Base-by-base conservation (phyloP, 2,113 vertebrate genomes). In the Cygnus atratus region DNA sequence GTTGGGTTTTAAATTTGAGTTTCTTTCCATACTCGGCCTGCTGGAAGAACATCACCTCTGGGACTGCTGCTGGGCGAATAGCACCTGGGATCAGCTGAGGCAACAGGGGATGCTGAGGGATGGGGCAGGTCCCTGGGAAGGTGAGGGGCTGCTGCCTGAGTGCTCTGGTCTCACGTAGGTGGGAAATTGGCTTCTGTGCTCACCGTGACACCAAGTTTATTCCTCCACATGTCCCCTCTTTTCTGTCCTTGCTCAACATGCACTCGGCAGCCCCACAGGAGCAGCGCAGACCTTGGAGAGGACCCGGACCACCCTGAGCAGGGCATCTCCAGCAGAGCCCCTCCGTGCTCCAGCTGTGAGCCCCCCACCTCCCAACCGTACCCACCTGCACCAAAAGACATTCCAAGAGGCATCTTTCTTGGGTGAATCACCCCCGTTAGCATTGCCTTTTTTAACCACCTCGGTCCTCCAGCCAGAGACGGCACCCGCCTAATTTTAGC, bases 321-420 rank as follows among this genome's bases (percentile, higher is more conserved):
- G 22, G 11, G n/a, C 35, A 4, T 20, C 28, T 50, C 25, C 84
- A 48, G 31, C 65, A 46, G 21, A 74, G 22, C 35, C n/a, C 28
- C 37, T 83, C 43, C 19, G 29, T 5, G 0, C 25, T 66, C 6
- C 0, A 0, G 14, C 28, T 54, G 41, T 0, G 1, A 3, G 24
- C 58, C 4, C 1, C 37, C 26, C 46, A 6, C 37, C 35, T 75
- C 55, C n/a, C 54, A 41, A 0, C 66, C 7, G 1, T 9, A 4
- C 28, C 70, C 55, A 20, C 6, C 58, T 55, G 2, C 63, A 13
- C 43, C 28, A 15, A 41, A 21, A n/a, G 1, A 8, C 2, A 13
- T 19, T 16, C 58, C 79, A 5, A 7, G 6, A 1, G 48, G 14
- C 8, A 9, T 0, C 0, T 55, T 88, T 39, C 63, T 50, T 7